A percentile compares a stretch with the other conserved stretches of the same genome.
Evolutionary conservation across 2,113 vertebrate genomes (phyloP).

Genomic region (Melanotaenia duboulayi): DNA sequence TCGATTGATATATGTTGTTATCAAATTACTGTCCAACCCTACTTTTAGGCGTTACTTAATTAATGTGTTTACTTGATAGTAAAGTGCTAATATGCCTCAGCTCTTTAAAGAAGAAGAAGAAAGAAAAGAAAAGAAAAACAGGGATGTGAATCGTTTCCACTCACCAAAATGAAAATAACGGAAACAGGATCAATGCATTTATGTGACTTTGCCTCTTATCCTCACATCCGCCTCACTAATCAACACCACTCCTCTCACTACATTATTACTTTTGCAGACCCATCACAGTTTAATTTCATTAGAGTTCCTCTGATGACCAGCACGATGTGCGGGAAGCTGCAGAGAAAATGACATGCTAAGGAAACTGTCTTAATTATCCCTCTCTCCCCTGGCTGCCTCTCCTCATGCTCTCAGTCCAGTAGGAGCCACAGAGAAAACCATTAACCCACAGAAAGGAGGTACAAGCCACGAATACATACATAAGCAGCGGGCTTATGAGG

Average conservation of each 20-base stretch:
- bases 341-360: background rate
- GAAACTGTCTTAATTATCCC: slow-evolving; percentile 44
- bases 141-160: no score
- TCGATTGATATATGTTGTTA: no score
- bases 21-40: no score
- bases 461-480: slow-evolving; percentile 29
- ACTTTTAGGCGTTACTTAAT: no score
- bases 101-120: no score
- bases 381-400: background rate
- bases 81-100: no score
- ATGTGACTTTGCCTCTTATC: no score
- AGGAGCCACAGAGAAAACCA: slow-evolving; percentile 50
- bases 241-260: slow-evolving; percentile 1
- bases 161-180: rapidly evolving
- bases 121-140: no score
- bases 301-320: slow-evolving; percentile 24
- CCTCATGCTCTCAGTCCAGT: slow-evolving; percentile 33
- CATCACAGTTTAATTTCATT: slow-evolving; percentile 30
- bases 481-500: slow-evolving; percentile 10
- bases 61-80: no score
- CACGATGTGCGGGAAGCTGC: slow-evolving; percentile 33
- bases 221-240: background rate
- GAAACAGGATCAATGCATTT: rapidly evolving
- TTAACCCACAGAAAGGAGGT: slow-evolving; percentile 43
- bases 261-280: slow-evolving; percentile 19